Base-by-base conservation (phyloP, 2,113 vertebrate genomes). In the Odontophorus gujanensis region DNA sequence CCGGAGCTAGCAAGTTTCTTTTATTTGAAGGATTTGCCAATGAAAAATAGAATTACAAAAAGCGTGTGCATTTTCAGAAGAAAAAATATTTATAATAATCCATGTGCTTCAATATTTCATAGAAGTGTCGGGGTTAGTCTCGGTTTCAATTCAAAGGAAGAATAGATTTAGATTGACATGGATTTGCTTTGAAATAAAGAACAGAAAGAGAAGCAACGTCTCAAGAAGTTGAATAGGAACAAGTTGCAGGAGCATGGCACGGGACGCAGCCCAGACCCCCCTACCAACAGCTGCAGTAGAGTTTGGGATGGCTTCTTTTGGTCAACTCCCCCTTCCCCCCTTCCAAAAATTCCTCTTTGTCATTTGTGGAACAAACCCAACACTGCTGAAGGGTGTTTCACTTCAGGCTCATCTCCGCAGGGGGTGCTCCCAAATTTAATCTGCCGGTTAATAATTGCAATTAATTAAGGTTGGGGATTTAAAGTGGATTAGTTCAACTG, bases 141-240 rank as follows among this genome's bases (percentile, higher is more conserved):
- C 59, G 7, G 24, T 91, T 95, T 76, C 78, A 90, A 69, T 24
- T 53, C 55, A 90, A 95, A 87, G 67, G 71, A 48, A 81, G 92
- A 89, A 92, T 32, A 74, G 63, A 43, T 62, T 90, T 51, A 55
- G 63, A 91, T 65, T 68, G 89, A 91, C 79, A 50, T 43, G 62
- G 48, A 53, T 92, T 77, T 55, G 72, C 73, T 42, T 40, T 68
- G 48, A 67, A 86, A 71, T 47, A 72, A 81, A 95, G 61, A 28
- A 28, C 11, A 40, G 36, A 14, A 34, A 38, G 26, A 48, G 30
- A 36, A 68, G 65, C n/a, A 4, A 51, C 1, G 19, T 16, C 67
- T 10, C 7, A 6, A 7, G 2, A 12, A 45, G 61, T 26, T 65
- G 76, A 42, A 11, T 1, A 0, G 1, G 38, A 76, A 45, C 7